Conservation (phyloP, 2,797 vertebrate species). For the Cyprinella venusta region DNA sequence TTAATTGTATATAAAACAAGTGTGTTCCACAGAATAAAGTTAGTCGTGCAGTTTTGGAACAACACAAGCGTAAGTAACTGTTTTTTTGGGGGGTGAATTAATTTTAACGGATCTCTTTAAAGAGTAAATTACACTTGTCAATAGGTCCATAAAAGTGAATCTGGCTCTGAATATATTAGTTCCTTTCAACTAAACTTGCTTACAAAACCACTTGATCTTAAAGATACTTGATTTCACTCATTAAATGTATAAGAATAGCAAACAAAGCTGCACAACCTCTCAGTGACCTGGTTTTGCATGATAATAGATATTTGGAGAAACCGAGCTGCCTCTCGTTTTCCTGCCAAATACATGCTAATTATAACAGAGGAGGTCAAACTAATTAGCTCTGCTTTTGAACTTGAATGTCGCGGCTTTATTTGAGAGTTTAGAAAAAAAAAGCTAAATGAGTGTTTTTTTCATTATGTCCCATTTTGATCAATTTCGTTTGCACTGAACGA, state of each 20-base stretch:
- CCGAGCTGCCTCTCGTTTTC: slow-evolving; percentile 58
- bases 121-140: background rate
- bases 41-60: background rate
- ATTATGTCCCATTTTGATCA: slow-evolving; percentile 18
- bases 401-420: no score
- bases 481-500: background rate
- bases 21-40: background rate
- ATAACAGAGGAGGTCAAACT: slow-evolving; percentile 82
- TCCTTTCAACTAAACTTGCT: slow-evolving; percentile 4
- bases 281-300: slow-evolving; percentile 70
- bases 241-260: slow-evolving; percentile 40
- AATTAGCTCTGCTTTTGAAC: slow-evolving; percentile 80
- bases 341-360: slow-evolving; percentile 73
- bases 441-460: slow-evolving; percentile 2
- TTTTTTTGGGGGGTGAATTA: no score
- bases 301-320: slow-evolving; percentile 70
- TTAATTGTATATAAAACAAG: background rate
- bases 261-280: slow-evolving; percentile 58
- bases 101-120: background rate
- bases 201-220: slow-evolving; percentile 17
- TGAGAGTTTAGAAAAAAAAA: no score
- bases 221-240: slow-evolving; percentile 27
- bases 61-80: background rate
- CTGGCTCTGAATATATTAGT: background rate
- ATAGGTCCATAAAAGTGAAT: background rate